phyloP scores from a whole-genome alignment of 2,797 vertebrate species.

The Chelonia mydas region DNA sequence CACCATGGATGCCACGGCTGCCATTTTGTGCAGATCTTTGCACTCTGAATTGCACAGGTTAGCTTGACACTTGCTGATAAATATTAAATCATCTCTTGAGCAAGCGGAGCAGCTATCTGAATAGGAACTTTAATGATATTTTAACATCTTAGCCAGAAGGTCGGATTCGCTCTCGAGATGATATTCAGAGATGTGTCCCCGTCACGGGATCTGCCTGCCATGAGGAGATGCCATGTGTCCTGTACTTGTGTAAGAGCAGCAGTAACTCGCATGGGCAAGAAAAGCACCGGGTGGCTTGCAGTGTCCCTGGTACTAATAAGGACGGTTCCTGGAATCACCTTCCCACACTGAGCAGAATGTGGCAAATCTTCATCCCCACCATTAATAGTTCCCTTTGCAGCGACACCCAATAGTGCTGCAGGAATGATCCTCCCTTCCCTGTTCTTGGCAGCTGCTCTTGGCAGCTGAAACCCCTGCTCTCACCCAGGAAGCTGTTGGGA shows the following conservation, averaged over 20 bases:
- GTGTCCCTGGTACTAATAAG: accelerated
- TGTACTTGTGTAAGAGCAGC: neutral
- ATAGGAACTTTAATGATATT: conserved; percentile 48
- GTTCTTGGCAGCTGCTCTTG: too few relatives aligned
- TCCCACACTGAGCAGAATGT: neutral
- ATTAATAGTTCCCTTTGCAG: too few relatives aligned
- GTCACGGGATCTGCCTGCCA: neutral
- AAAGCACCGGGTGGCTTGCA: accelerated
- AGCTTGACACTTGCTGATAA: conserved; percentile 72
- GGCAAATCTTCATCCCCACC: neutral
- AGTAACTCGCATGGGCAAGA: accelerated
- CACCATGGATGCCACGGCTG: conserved; percentile 50
- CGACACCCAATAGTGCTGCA: too few relatives aligned
- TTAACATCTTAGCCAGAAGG: conserved; percentile 1
- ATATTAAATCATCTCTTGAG: conserved; percentile 67
- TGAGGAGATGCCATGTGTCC: accelerated
- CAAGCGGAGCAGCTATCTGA: conserved; percentile 42
- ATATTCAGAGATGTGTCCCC: accelerated
- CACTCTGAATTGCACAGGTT: conserved; percentile 67
- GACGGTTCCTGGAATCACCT: accelerated
- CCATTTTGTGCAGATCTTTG: conserved; percentile 49
- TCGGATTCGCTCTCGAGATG: accelerated
- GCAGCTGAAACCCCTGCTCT: too few relatives aligned
- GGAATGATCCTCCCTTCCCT: too few relatives aligned
- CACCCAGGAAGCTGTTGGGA: too few relatives aligned